Evolutionary conservation across 2,113 vertebrate genomes (phyloP).

Genomic region (Silurus meridionalis): DNA sequence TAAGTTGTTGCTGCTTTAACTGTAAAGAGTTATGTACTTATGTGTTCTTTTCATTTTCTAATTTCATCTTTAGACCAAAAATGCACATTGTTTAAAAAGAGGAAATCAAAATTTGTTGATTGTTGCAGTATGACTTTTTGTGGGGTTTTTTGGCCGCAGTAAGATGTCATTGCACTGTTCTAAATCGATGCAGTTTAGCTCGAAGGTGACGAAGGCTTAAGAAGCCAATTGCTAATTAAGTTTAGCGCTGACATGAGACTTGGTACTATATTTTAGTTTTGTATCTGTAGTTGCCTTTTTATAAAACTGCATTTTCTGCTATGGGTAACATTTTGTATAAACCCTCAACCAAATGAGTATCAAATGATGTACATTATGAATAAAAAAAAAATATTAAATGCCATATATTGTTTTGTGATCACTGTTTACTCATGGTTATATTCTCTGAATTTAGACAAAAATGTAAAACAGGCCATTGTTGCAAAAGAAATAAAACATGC

Average conservation of each 20-base stretch:
- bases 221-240: slow-evolving; percentile 35
- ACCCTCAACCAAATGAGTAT: slow-evolving; percentile 51
- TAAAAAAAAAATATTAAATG: slow-evolving; percentile 44
- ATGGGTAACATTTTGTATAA: slow-evolving; percentile 57
- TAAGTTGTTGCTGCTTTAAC: slow-evolving; percentile 5
- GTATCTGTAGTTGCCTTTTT: slow-evolving; percentile 48
- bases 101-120: slow-evolving; percentile 14
- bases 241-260: slow-evolving; percentile 37
- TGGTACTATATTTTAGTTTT: slow-evolving; percentile 55
- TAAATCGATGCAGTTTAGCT: slow-evolving; percentile 43
- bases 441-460: neutral
- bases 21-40: neutral
- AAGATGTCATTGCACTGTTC: slow-evolving; percentile 55
- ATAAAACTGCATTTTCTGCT: slow-evolving; percentile 58
- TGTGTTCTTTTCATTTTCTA: slow-evolving; percentile 13
- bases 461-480: neutral
- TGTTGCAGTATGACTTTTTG: slow-evolving; percentile 27
- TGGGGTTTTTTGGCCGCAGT: slow-evolving; percentile 39
- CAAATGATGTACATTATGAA: slow-evolving; percentile 51
- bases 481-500: neutral
- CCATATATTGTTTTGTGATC: neutral
- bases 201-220: slow-evolving; percentile 46
- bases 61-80: slow-evolving; percentile 53
- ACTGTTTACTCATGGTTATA: slow-evolving; percentile 7
- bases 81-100: slow-evolving; percentile 29